Base-by-base conservation (phyloP, 2,113 vertebrate species). In the Petromus typicus region DNA sequence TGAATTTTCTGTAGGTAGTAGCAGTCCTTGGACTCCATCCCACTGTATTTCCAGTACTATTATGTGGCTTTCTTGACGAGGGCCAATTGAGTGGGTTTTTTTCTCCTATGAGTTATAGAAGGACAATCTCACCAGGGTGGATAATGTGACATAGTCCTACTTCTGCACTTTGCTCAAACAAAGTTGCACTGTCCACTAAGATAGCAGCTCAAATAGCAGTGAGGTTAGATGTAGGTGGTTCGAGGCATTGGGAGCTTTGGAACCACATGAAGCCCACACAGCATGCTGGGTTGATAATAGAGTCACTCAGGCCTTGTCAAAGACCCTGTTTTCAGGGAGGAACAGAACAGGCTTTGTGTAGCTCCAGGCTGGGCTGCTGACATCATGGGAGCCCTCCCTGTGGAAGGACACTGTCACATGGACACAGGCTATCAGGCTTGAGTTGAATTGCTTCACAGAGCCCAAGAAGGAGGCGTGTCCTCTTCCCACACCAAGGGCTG, bases 171-270 rank as follows among this genome's bases (percentile, higher is more conserved):
- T 98, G 61, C 81, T 85, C 6, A 71, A 97, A 99, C 99, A 99
- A 98, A 98, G 98, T 75, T 51, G 43, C 97, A 98, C 97, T 98
- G 98, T 98, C 93, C 56, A 78, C 94, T 34, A 71, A 96, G 98
- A 98, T 91, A 98, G 45, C 93, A 93, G 95, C 96, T 97, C 96
- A 97, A 98, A 98, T 98, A 98, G 98, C 98, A 98, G 40, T 2
- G 96, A 95, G 97, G 97, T 98, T 96, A 97, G 73, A 93, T 97
- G 98, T 98, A 98, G 98, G 99, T 98, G 98, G 98, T 96, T 97
- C 71, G n/a, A 32, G 88, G 89, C 2, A 0, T 66, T 54, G 96
- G 95, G 96, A 95, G 93, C 91, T 96, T 92, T 95, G 96, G 97
- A 97, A 95, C 97, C 93, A 13, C 78, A 93, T 83, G n/a, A 0